A percentile compares a stretch with the other conserved stretches of the same genome.
These are phyloP conservation scores for Clivina fossor DNA, from an alignment of 2,888 invertebrate species.

Conservation along the genomic window DNA sequence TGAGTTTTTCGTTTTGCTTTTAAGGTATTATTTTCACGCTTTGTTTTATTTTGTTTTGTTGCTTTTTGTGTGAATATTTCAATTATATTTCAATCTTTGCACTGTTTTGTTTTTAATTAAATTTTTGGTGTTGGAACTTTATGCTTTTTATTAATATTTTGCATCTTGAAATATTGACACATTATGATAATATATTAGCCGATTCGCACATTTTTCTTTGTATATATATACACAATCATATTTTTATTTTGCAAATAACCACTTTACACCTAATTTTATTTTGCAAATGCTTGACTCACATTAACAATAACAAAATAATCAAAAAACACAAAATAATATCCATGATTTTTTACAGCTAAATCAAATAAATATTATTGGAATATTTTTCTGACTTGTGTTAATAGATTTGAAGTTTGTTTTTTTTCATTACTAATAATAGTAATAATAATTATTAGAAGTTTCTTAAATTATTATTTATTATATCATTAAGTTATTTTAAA, in stretches of 20 bases:
- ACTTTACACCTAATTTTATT: conserved; percentile 1
- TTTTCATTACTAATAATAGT: too few relatives aligned
- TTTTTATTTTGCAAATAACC: neutral
- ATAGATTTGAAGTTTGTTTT: neutral
- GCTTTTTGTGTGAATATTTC: conserved; percentile 20
- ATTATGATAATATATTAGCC: neutral
- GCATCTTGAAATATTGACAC: conserved; percentile 4
- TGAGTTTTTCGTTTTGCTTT: conserved; percentile 43
- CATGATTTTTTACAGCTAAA: too few relatives aligned
- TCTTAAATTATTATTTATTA: too few relatives aligned
- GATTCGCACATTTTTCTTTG: conserved; percentile 4
- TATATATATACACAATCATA: too few relatives aligned
- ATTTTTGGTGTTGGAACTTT: conserved; percentile 1
- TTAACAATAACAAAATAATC: too few relatives aligned
- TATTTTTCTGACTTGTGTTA: conserved; percentile 1
- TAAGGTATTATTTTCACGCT: conserved; percentile 36
- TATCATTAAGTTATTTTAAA: too few relatives aligned
- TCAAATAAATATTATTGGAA: too few relatives aligned
- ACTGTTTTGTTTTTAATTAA: neutral
- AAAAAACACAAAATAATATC: too few relatives aligned
- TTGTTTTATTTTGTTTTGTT: too few relatives aligned
- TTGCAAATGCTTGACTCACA: neutral
- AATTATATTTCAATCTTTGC: neutral
- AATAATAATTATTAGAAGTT: too few relatives aligned
- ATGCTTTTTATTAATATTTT: conserved; percentile 8